Evolutionary conservation across 1,140 invertebrate genomes (phyloP).

Genomic region (Drosophila ercepeae): DNA sequence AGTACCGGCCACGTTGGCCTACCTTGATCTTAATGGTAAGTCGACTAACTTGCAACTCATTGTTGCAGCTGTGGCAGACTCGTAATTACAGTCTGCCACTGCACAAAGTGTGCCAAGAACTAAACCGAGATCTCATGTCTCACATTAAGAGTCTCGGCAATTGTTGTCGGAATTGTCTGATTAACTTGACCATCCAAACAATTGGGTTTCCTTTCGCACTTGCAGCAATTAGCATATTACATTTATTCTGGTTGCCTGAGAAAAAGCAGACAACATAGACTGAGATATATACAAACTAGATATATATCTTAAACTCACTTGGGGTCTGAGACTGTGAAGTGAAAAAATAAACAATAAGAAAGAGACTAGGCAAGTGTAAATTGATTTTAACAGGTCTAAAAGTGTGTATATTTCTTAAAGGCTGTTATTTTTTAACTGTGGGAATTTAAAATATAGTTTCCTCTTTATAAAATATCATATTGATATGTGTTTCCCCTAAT

Average conservation of each 20-base stretch:
- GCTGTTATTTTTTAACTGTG: no score
- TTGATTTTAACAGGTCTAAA: background rate
- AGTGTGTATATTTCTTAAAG: no score
- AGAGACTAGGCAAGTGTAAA: conserved; percentile 7
- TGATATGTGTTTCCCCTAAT: background rate
- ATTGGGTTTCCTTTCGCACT: conserved; percentile 52
- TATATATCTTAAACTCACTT: background rate
- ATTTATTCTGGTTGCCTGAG: conserved; percentile 15
- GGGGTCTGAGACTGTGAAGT: conserved; percentile 6
- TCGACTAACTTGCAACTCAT: conserved; percentile 13
- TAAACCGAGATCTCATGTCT: conserved; percentile 35
- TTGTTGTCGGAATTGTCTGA: conserved; percentile 28
- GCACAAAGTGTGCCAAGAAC: conserved; percentile 48
- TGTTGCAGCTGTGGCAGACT: conserved; percentile 27
- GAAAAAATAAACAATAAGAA: conserved; percentile 1
- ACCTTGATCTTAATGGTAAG: conserved; percentile 89
- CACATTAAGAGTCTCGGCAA: conserved; percentile 29
- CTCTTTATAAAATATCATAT: no score
- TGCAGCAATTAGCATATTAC: conserved; percentile 31
- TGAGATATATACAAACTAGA: background rate
- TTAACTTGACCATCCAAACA: conserved; percentile 36
- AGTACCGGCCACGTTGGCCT: conserved; percentile 89
- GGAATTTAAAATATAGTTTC: no score
- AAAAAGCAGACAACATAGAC: no score
- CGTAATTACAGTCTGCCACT: conserved; percentile 33